Base-by-base conservation (phyloP, 2,113 vertebrate genomes). In the Corythornis cristatus region DNA sequence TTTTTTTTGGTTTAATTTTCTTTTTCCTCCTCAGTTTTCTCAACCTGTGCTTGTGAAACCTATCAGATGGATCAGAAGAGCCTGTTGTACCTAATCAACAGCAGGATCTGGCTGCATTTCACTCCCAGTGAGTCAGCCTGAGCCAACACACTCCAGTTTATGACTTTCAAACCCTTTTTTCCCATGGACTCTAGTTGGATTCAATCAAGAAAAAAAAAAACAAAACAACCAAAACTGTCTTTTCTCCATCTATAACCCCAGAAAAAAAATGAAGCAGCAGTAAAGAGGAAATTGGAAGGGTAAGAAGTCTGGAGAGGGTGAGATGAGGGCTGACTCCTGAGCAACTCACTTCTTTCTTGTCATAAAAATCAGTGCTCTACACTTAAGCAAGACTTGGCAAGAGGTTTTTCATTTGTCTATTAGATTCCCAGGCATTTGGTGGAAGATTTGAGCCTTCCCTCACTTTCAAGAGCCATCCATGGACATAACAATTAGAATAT, bases 21-120 rank as follows among this genome's bases (percentile, higher is more conserved):
- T 16, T 15, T 40, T 12, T 8, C 14, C 28, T n/a, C 82, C 76
- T 83, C 35, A 43, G n/a, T 71, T 89, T 61, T 94, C 90, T 60
- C 76, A 83, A 25, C 45, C 76, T 78, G 21, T 45, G 53, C 65
- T 93, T 78, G 76, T 37, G 54, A 95, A 94, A 90, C 21, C 65
- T 67, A 62, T 82, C 61, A 72, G 65, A 80, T 56, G 42, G 73
- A 83, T 90, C 72, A 81, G 92, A 95, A 90, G 54, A 90, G 73
- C n/a, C 66, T 35, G 53, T 64, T 78, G 40, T 35, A 45, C 29
- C 70, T 70, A 74, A 95, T 88, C 70, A 80, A 57, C 15, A 1
- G 25, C 70, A 75, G 0, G 0, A 61, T 78, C 74, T 90, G 83
- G 80, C 92, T 53, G 61, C 73, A 29, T 53, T 90, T 90, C 50